phyloP scores from a whole-genome alignment of 2,888 invertebrate genomes.

The Spisula subtruncata region DNA sequence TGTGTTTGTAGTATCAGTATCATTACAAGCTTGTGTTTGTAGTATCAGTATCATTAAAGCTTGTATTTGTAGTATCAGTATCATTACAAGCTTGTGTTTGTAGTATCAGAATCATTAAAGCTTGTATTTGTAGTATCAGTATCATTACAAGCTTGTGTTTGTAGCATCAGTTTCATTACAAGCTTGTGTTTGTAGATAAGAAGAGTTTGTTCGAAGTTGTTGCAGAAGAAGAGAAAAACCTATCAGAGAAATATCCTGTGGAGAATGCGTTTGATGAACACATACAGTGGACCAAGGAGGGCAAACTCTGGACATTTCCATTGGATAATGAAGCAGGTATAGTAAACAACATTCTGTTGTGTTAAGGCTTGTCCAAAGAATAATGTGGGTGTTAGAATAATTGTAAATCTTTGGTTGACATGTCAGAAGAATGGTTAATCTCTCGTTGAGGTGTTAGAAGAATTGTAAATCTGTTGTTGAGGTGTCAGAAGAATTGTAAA shows the following conservation, averaged over 20 bases:
- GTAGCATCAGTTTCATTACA: constrained; percentile 1
- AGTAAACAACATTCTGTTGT: background rate
- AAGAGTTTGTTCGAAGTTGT: constrained; percentile 59
- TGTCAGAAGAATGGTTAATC: too few species aligned
- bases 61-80: constrained; percentile 30
- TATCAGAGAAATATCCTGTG: constrained; percentile 88
- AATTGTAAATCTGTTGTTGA: too few species aligned
- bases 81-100: background rate
- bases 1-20: constrained; percentile 31
- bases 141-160: background rate
- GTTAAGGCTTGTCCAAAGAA: too few species aligned
- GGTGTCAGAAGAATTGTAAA: too few species aligned
- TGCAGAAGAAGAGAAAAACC: constrained; percentile 58
- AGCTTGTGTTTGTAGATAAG: constrained; percentile 25
- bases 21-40: background rate
- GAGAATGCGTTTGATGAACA: constrained; percentile 97
- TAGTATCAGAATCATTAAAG: background rate
- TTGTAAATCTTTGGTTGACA: too few species aligned
- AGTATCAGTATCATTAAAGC: background rate
- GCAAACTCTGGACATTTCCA: constrained; percentile 98
- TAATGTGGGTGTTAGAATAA: too few species aligned
- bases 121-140: constrained; percentile 28
- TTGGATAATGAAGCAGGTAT: constrained; percentile 98
- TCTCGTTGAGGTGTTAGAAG: too few species aligned
- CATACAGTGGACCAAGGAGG: constrained; percentile 97